phyloP scores from a whole-genome alignment of 2,797 vertebrate species.

The Poeciliopsis gracilis region DNA sequence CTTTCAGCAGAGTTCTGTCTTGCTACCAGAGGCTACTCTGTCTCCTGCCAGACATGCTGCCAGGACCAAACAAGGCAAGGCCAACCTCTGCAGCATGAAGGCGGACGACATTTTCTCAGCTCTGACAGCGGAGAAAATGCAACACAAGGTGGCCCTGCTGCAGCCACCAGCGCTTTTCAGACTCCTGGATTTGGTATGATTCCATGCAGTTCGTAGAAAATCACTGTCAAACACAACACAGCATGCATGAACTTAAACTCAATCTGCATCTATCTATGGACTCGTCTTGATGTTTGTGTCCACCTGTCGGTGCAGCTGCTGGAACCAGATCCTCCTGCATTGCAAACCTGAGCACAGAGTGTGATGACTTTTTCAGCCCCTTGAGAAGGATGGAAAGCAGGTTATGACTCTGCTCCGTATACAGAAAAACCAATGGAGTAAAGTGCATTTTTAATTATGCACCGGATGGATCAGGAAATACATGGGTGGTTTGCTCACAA shows the following conservation, averaged over 20 bases:
- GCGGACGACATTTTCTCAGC: constrained; percentile 18
- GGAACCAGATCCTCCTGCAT: constrained; percentile 63
- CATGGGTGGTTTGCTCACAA: constrained; percentile 1
- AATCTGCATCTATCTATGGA: constrained; percentile 22
- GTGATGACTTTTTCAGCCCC: constrained; percentile 64
- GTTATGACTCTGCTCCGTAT: constrained; percentile 16
- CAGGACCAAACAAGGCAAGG: constrained; percentile 83
- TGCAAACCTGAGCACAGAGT: constrained; percentile 69
- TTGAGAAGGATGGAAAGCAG: constrained; percentile 39
- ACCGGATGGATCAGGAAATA: neutral
- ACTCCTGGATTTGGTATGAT: constrained; percentile 3
- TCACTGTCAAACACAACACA: constrained; percentile 10
- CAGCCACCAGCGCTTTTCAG: constrained; percentile 12
- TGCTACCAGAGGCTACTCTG: constrained; percentile 62
- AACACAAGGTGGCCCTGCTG: constrained; percentile 20
- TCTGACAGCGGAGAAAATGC: constrained; percentile 38
- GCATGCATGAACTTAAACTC: neutral
- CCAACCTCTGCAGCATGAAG: constrained; percentile 43
- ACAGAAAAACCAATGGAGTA: constrained; percentile 32
- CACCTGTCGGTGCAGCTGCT: constrained; percentile 62
- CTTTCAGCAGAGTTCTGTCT: constrained; percentile 62
- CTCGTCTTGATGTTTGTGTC: constrained; percentile 39
- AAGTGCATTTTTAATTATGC: neutral
- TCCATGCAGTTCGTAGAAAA: constrained; percentile 4
- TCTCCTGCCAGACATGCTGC: constrained; percentile 68